Conservation (phyloP, 2,888 invertebrate species). For the Catocala fraxini region DNA sequence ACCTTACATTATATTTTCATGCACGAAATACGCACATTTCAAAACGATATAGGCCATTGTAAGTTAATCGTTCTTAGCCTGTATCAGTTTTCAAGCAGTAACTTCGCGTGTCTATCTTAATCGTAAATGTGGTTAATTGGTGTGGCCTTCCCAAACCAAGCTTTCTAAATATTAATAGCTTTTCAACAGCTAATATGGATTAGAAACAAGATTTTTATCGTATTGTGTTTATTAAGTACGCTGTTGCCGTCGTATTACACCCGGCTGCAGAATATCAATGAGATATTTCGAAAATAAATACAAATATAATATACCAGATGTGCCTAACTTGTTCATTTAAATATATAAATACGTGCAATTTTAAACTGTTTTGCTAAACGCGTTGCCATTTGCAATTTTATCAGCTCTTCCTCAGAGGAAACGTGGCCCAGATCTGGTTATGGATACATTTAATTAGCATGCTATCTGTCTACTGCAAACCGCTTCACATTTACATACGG, state of each 20-base stretch:
- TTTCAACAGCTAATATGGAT: slow-evolving; percentile 27
- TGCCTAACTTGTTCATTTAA: slow-evolving; percentile 9
- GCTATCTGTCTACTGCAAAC: slow-evolving; percentile 53
- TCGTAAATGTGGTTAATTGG: slow-evolving; percentile 56
- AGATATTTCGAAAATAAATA: neutral
- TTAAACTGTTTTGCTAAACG: slow-evolving; percentile 31
- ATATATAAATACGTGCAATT: slow-evolving; percentile 4
- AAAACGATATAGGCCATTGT: slow-evolving; percentile 55
- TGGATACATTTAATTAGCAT: slow-evolving; percentile 65
- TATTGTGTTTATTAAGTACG: slow-evolving; percentile 7
- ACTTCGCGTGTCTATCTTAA: slow-evolving; percentile 66
- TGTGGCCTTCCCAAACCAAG: slow-evolving; percentile 60
- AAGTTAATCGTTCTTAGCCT: slow-evolving; percentile 38
- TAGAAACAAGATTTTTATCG: slow-evolving; percentile 28
- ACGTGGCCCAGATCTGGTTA: slow-evolving; percentile 72
- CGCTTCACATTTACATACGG: slow-evolving; percentile 57
- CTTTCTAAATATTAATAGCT: slow-evolving; percentile 62
- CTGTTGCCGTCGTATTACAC: neutral
- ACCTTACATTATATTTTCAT: slow-evolving; percentile 54
- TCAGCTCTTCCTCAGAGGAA: slow-evolving; percentile 75
- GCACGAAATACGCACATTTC: slow-evolving; percentile 62
- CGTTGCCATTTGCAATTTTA: slow-evolving; percentile 74
- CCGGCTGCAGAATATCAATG: slow-evolving; percentile 1
- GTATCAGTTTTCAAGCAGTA: slow-evolving; percentile 58
- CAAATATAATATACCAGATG: slow-evolving; percentile 5